phyloP scores from a whole-genome alignment of 2,888 invertebrate species.

The Troilus luridus region DNA sequence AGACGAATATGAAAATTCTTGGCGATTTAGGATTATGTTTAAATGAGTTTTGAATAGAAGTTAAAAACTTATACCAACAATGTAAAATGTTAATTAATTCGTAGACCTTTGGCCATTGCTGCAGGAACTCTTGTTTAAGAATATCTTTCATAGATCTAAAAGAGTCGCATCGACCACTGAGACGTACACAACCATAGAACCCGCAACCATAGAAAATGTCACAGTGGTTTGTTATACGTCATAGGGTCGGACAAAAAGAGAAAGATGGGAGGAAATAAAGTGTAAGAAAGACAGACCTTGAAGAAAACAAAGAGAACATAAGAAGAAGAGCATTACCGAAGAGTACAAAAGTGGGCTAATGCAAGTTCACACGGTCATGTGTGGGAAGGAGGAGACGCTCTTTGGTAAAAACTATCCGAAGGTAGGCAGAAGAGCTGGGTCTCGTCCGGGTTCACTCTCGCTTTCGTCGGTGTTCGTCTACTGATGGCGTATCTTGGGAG shows the following conservation, averaged over 20 bases:
- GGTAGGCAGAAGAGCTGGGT: neutral
- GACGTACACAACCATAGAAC: neutral
- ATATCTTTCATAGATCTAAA: no score
- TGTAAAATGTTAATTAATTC: no score
- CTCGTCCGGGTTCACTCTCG: neutral
- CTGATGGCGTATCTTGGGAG: no score
- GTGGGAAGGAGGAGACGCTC: constrained; percentile 1
- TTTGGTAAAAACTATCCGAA: constrained; percentile 9
- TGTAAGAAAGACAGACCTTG: constrained; percentile 5
- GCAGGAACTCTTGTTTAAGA: no score
- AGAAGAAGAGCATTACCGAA: constrained; percentile 36
- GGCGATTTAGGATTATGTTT: no score
- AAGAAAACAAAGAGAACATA: neutral
- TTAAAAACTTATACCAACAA: no score
- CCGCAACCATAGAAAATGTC: neutral
- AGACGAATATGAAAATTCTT: no score
- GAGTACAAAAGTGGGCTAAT: constrained; percentile 26
- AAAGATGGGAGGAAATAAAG: neutral
- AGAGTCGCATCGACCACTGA: neutral
- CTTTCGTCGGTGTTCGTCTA: neutral
- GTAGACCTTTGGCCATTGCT: no score
- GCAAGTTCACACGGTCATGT: constrained; percentile 42
- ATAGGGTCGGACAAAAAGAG: neutral
- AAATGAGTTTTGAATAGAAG: no score
- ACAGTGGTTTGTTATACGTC: neutral